phyloP scores from a whole-genome alignment of 2,113 vertebrate genomes.

The Desmodus rotundus region DNA sequence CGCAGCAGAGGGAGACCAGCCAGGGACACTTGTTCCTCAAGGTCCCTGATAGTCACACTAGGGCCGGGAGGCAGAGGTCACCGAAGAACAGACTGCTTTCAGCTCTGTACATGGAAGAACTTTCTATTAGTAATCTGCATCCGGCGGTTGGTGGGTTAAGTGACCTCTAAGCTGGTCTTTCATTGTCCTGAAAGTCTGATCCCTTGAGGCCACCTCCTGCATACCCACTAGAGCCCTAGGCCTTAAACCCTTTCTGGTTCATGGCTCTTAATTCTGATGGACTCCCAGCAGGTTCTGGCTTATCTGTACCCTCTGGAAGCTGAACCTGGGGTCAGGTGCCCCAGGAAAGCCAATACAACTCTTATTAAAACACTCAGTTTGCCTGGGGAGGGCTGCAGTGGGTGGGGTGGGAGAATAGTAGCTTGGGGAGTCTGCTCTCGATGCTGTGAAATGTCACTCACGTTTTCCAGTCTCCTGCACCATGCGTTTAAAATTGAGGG shows the following conservation, averaged over 20 bases:
- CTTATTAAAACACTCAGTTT: background rate
- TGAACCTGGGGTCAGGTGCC: background rate
- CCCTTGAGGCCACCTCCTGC: no score
- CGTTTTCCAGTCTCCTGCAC: background rate
- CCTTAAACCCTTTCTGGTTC: background rate
- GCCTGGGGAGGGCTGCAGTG: background rate
- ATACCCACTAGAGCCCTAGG: background rate
- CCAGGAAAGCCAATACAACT: background rate
- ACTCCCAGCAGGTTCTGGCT: background rate
- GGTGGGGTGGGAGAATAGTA: rapidly evolving
- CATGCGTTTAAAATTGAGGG: background rate
- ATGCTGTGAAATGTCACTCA: background rate
- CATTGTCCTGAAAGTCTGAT: background rate
- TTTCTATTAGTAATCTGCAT: background rate
- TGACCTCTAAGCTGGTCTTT: background rate
- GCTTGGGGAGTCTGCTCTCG: background rate
- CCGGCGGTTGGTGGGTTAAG: no score
- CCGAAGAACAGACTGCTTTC: background rate
- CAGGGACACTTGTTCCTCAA: no score
- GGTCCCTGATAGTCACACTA: no score
- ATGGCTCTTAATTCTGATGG: background rate
- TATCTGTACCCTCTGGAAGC: background rate
- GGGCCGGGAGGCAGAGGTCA: background rate
- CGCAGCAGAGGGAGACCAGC: background rate
- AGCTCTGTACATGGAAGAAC: background rate